These are phyloP conservation scores for Lepisosteus osseus DNA, from an alignment of 2,113 vertebrate species.

Conservation along the genomic window DNA sequence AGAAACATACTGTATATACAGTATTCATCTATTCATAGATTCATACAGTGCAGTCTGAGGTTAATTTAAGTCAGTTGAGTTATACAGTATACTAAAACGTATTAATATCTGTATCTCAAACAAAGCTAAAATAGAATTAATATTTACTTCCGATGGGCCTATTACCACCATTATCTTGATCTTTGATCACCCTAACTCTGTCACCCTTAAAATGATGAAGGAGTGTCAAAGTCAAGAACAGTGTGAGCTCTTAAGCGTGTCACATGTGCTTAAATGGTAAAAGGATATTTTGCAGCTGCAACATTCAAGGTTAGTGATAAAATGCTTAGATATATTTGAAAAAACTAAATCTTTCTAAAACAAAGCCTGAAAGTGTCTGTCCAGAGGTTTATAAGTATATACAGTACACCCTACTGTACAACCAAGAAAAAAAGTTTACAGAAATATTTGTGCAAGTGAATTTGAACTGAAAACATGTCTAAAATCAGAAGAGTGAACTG, in stretches of 20 bases:
- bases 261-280: neutral
- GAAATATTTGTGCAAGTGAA: neutral
- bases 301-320: slow-evolving; percentile 4
- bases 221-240: neutral
- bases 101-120: too few relatives aligned
- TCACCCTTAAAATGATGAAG: neutral
- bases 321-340: slow-evolving; percentile 1
- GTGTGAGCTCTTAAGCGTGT: neutral
- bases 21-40: too few relatives aligned
- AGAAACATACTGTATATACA: too few relatives aligned
- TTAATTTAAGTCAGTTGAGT: too few relatives aligned
- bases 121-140: too few relatives aligned
- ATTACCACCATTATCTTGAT: neutral
- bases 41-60: too few relatives aligned
- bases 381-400: too few relatives aligned
- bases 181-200: neutral
- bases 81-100: too few relatives aligned
- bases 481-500: too few relatives aligned
- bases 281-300: neutral
- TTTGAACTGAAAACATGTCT: too few relatives aligned
- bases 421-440: neutral
- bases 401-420: too few relatives aligned
- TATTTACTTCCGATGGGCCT: neutral
- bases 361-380: neutral
- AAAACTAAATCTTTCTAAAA: neutral